These are phyloP conservation scores for Coluber constrictor DNA, from an alignment of 2,797 vertebrate genomes.

Conservation along the genomic window DNA sequence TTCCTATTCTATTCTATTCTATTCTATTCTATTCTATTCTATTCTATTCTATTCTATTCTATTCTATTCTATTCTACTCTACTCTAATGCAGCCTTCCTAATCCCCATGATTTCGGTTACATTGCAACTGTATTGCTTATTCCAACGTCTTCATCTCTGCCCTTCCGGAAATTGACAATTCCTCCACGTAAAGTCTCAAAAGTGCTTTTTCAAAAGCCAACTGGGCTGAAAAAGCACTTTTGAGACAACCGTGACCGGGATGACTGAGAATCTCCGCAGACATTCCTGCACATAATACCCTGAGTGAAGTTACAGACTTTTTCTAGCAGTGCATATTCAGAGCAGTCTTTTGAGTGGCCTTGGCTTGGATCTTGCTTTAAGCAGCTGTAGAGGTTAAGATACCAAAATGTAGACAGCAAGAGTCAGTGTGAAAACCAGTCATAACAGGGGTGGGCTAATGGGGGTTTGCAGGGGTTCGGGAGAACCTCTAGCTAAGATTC, in stretches of 20 bases:
- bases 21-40: no score
- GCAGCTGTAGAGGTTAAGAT: constrained; percentile 1
- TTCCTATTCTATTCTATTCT: no score
- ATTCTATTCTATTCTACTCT: no score
- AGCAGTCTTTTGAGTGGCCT: constrained; percentile 20
- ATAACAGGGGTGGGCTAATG: no score
- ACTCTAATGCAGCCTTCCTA: background rate
- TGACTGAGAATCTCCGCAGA: no score
- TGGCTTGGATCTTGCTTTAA: background rate
- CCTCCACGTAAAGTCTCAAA: no score
- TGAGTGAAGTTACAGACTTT: constrained; percentile 15
- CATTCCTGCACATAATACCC: constrained; percentile 4
- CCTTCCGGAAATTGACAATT: background rate
- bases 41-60: no score
- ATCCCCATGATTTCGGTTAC: constrained; percentile 24
- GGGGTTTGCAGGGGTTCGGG: no score
- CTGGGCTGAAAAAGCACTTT: no score
- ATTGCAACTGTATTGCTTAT: constrained; percentile 2
- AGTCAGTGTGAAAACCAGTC: background rate
- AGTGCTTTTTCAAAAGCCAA: no score
- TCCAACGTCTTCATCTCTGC: constrained; percentile 19
- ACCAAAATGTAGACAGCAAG: constrained; percentile 8
- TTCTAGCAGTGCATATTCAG: constrained; percentile 22
- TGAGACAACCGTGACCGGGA: no score
- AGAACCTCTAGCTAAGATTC: no score